Conservation (phyloP, 35 echinoderm and acorn worm genomes). For the Anneissia japonica region DNA sequence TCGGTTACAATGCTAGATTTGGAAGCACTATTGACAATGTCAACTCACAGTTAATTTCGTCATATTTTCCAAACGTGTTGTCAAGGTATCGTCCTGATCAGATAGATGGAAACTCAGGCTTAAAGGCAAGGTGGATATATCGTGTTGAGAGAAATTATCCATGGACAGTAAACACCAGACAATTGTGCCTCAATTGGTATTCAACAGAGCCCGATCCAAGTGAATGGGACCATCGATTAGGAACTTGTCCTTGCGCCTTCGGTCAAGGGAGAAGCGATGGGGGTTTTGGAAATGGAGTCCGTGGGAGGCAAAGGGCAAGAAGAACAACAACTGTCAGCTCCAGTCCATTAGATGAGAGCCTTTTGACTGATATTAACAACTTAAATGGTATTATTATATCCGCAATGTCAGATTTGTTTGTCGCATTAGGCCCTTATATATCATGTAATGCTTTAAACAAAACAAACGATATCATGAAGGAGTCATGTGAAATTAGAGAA, state of each 20-base stretch:
- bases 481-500: no score
- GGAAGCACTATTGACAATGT: slow-evolving; percentile 12
- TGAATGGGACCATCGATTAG: slow-evolving; percentile 24
- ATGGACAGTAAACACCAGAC: slow-evolving; percentile 30
- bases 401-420: no score
- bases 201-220: slow-evolving; percentile 1
- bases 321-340: no score
- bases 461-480: no score
- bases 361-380: no score
- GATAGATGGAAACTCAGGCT: slow-evolving; percentile 28
- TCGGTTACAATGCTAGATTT: slow-evolving; percentile 28
- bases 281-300: neutral
- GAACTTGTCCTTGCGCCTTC: slow-evolving; percentile 46
- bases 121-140: slow-evolving; percentile 39
- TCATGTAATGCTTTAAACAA: no score
- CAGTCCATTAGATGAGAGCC: no score
- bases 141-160: slow-evolving; percentile 39
- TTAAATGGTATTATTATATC: no score
- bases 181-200: slow-evolving; percentile 37
- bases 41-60: slow-evolving; percentile 18
- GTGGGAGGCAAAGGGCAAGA: neutral
- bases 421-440: no score
- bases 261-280: slow-evolving; percentile 38
- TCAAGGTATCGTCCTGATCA: slow-evolving; percentile 32
- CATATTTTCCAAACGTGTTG: neutral